phyloP scores from a whole-genome alignment of 1,140 invertebrate genomes.

The Oedothorax gibbosus region DNA sequence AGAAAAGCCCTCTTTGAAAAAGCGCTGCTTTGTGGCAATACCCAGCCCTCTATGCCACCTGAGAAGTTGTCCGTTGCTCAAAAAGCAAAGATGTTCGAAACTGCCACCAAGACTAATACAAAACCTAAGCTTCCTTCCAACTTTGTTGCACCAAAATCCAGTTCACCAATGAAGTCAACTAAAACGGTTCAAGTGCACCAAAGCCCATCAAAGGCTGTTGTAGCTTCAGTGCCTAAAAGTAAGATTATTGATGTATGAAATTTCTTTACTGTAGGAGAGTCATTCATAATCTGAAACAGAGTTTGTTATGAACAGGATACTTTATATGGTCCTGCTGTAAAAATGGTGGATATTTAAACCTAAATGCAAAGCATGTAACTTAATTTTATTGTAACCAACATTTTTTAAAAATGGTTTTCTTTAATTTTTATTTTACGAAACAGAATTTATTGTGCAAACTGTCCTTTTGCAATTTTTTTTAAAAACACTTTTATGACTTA shows the following conservation, averaged over 20 bases:
- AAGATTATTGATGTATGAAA: neutral
- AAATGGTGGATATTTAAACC: too few species aligned
- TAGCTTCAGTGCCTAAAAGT: neutral
- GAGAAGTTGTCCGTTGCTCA: conserved; percentile 55
- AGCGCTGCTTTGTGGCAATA: conserved; percentile 30
- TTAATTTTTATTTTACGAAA: too few species aligned
- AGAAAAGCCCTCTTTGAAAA: conserved; percentile 67
- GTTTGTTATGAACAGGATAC: neutral
- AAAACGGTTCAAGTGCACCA: neutral
- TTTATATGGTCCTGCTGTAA: too few species aligned
- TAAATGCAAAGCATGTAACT: too few species aligned
- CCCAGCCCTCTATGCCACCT: neutral
- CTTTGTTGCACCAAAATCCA: neutral
- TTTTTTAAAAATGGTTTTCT: too few species aligned
- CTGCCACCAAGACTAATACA: conserved; percentile 9
- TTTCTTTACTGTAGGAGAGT: neutral
- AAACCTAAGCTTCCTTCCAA: neutral
- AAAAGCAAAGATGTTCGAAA: conserved; percentile 54
- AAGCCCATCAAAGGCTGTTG: neutral
- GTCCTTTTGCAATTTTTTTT: too few species aligned
- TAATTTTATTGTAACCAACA: too few species aligned
- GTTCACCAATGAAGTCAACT: neutral
- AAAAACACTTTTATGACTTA: too few species aligned
- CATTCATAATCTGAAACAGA: neutral
- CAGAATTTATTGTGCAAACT: too few species aligned